A percentile compares a stretch with the other conserved stretches of the same genome.
Evolutionary conservation across 2,797 vertebrate genomes (phyloP).

Genomic region (Rhodeus uyekii): DNA sequence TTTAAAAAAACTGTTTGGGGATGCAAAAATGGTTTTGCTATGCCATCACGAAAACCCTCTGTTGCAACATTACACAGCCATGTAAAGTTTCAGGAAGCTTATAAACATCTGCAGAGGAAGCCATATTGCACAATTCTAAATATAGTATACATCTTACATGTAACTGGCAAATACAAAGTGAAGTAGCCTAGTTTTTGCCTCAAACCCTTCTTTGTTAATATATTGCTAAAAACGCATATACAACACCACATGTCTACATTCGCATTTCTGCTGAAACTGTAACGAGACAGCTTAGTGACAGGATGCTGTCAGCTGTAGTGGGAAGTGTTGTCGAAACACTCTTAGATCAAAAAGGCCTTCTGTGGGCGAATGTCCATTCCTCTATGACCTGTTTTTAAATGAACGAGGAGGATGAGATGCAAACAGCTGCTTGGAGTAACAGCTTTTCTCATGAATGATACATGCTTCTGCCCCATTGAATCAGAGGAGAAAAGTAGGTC

Average conservation of each 20-base stretch:
- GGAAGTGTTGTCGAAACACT: slow-evolving; percentile 28
- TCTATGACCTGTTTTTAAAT: slow-evolving; percentile 37
- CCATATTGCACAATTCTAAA: slow-evolving; percentile 4
- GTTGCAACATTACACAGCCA: too few species aligned
- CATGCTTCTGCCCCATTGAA: slow-evolving; percentile 23
- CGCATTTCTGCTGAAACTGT: background rate
- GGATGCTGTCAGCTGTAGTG: slow-evolving; percentile 11
- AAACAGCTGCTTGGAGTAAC: slow-evolving; percentile 38
- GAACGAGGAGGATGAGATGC: slow-evolving; percentile 3
- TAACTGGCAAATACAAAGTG: slow-evolving; percentile 3
- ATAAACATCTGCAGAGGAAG: background rate
- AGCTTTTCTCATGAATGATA: slow-evolving; percentile 48
- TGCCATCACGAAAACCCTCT: too few species aligned
- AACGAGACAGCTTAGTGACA: background rate
- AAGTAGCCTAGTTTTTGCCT: slow-evolving; percentile 2
- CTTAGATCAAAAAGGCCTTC: slow-evolving; percentile 11
- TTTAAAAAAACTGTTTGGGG: background rate
- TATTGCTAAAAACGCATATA: background rate
- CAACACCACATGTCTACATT: background rate
- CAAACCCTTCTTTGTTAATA: background rate
- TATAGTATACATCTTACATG: background rate
- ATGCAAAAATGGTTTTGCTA: too few species aligned
- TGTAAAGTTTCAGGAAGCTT: background rate
- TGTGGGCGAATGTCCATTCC: slow-evolving; percentile 14
- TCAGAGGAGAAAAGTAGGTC: slow-evolving; percentile 52